These are phyloP conservation scores for Poecilia gillii DNA, from an alignment of 2,797 vertebrate genomes.

Conservation along the genomic window DNA sequence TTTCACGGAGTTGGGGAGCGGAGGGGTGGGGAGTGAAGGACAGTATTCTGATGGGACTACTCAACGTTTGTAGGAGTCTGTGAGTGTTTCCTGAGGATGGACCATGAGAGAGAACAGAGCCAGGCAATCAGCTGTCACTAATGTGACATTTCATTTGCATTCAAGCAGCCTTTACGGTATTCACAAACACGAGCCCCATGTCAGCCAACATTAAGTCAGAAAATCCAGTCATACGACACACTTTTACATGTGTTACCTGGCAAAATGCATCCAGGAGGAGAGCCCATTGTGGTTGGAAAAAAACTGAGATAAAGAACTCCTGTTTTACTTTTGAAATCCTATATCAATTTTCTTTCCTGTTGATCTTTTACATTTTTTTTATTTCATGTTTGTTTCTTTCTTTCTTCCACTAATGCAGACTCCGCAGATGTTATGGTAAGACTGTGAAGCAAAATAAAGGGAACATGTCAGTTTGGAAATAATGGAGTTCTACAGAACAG, in stretches of 20 bases:
- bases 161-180: conserved; percentile 40
- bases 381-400: background rate
- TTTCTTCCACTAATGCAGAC: background rate
- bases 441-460: background rate
- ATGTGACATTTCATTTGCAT: conserved; percentile 70
- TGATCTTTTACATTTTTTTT: background rate
- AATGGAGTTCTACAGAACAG: background rate
- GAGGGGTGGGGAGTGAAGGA: background rate
- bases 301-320: background rate
- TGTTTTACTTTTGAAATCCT: background rate
- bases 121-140: conserved; percentile 59
- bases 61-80: conserved; percentile 35
- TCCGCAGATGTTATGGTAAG: background rate
- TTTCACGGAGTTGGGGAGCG: conserved; percentile 44
- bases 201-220: conserved; percentile 15
- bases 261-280: background rate
- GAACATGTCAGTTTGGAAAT: background rate
- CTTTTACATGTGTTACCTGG: conserved; percentile 12
- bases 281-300: background rate
- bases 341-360: background rate
- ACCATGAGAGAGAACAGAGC: conserved; percentile 29
- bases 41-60: background rate
- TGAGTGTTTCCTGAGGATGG: conserved; percentile 42
- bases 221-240: conserved; percentile 18
- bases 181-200: conserved; percentile 40